phyloP scores from a whole-genome alignment of 2,113 vertebrate genomes.

The Lota lota region DNA sequence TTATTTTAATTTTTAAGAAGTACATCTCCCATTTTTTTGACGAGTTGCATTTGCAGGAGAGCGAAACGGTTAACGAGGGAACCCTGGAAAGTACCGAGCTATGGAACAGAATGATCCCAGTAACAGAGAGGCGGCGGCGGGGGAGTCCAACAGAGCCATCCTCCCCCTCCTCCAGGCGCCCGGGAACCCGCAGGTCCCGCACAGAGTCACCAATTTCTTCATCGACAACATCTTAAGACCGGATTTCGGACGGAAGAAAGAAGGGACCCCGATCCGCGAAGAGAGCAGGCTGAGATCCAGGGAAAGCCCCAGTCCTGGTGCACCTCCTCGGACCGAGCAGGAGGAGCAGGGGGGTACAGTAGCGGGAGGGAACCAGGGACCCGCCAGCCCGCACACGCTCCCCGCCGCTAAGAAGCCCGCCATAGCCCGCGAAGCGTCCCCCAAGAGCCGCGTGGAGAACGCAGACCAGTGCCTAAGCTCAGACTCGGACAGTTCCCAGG shows the following conservation, averaged over 20 bases:
- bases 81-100: conserved; percentile 49
- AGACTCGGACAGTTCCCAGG: conserved; percentile 94
- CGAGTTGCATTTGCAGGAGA: conserved; percentile 22
- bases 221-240: conserved; percentile 94
- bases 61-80: conserved; percentile 66
- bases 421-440: conserved; percentile 76
- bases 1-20: background rate
- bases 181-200: conserved; percentile 82
- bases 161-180: conserved; percentile 79
- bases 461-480: conserved; percentile 92
- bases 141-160: conserved; percentile 79
- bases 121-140: conserved; percentile 75
- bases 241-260: conserved; percentile 89
- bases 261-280: conserved; percentile 65
- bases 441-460: conserved; percentile 78
- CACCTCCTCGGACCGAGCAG: conserved; percentile 67
- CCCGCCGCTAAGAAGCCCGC: conserved; percentile 77
- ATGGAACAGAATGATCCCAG: conserved; percentile 90
- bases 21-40: background rate
- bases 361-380: conserved; percentile 74
- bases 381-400: conserved; percentile 78
- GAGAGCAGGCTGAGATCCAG: conserved; percentile 60
- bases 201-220: conserved; percentile 95
- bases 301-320: conserved; percentile 72
- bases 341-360: conserved; percentile 59